Conservation (phyloP, 2,888 invertebrate genomes). For the Parelbella ahira region DNA sequence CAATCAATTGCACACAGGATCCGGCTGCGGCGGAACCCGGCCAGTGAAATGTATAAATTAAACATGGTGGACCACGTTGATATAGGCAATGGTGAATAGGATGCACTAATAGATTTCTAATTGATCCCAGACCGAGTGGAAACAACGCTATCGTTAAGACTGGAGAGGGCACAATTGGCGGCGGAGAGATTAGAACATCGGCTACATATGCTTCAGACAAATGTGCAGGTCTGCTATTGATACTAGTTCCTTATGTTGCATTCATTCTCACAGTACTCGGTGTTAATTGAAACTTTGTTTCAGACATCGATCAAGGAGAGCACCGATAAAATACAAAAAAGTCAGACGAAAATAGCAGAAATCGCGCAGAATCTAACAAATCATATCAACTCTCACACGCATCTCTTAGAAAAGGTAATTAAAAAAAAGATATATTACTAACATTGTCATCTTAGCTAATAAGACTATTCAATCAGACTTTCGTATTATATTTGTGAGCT, state of each 20-base stretch:
- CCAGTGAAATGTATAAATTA: constrained; percentile 28
- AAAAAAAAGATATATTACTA: too few relatives aligned
- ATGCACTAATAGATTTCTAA: constrained; percentile 24
- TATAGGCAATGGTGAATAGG: constrained; percentile 17
- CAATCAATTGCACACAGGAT: constrained; percentile 62
- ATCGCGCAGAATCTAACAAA: constrained; percentile 63
- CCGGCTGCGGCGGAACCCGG: constrained; percentile 35
- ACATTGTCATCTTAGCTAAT: too few relatives aligned
- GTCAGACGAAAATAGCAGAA: constrained; percentile 58
- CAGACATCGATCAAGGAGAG: constrained; percentile 70
- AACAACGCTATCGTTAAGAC: constrained; percentile 65
- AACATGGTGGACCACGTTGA: constrained; percentile 12
- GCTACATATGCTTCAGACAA: constrained; percentile 69
- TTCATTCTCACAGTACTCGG: not conserved
- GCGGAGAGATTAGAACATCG: constrained; percentile 71
- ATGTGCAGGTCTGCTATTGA: constrained; percentile 61
- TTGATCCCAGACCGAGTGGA: constrained; percentile 65
- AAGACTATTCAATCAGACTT: too few relatives aligned
- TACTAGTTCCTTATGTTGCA: too few relatives aligned
- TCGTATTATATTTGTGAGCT: too few relatives aligned
- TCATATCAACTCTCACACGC: constrained; percentile 57
- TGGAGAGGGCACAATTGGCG: constrained; percentile 72
- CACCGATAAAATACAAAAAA: constrained; percentile 61
- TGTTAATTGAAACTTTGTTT: constrained; percentile 34
- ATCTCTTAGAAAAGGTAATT: constrained; percentile 66